Evolutionary conservation across 2,888 invertebrate genomes (phyloP), one percentile per base, ranked within the genome.

Genomic region (Pocota personata): DNA sequence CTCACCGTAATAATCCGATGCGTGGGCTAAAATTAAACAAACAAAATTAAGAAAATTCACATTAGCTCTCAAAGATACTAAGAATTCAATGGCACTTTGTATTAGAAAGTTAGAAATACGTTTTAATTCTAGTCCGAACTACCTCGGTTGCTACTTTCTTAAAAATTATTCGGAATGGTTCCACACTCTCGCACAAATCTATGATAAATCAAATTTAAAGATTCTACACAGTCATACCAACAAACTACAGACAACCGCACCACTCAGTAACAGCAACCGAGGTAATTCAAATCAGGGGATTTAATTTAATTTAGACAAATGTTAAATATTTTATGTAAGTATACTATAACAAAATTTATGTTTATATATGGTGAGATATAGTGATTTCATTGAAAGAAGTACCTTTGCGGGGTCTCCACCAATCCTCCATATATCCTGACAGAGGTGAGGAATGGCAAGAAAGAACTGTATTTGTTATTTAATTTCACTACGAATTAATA

Each of bases 1-100:
- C 98, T 98, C 97, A 98, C 98, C 98, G 97, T 98, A 98, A 95
- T 98, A 98, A 95, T 98, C 98, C 95, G 98, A 97, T 93, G 98
- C 97, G 95, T 97, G 98, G 94, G 98, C 98, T 97, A 93, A 90
- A 92, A 91, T 89, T 89, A 88, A 88, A 89, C 88, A 90, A 89
- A 90, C 88, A 89, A 89, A 91, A 89, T 64, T 77, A 78, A 88
- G 87, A 89, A 79, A 71, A 71, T 14, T 48, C n/a, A 90, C 55
- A 73, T 87, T 87, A 79, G 79, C 52, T 62, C 50, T 73, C 60
- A 50, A 77, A 50, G 16, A 21, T 27, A 37, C 35, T 32, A 21
- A n/a, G 24, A 67, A 62, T 46, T n/a, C 52, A 30, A 24, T 75
- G 73, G 40, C 82, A 71, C 62, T 57, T 69, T 37, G 60, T 72